phyloP scores from a whole-genome alignment of 2,797 vertebrate species.

The Potorous gilbertii region DNA sequence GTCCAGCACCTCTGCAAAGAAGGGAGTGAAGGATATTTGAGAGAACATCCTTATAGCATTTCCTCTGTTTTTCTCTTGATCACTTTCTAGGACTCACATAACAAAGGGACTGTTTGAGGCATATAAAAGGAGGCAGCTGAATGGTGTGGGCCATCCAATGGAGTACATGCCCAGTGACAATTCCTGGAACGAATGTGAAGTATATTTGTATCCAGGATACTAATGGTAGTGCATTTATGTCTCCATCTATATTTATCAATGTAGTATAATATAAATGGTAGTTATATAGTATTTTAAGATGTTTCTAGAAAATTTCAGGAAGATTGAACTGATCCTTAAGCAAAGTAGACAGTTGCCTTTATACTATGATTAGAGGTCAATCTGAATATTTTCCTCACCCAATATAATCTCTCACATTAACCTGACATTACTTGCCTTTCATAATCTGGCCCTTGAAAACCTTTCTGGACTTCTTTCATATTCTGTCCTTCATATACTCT shows the following conservation, averaged over 20 bases:
- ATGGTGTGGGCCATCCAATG: neutral
- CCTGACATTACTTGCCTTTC: neutral
- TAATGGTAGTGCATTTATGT: neutral
- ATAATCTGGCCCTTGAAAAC: no score
- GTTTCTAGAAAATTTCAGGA: neutral
- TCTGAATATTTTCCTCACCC: neutral
- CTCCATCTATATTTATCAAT: neutral
- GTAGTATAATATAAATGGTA: neutral
- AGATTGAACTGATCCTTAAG: neutral
- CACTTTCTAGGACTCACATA: neutral
- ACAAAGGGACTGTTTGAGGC: neutral
- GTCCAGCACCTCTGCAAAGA: neutral
- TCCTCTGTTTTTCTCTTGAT: slow-evolving; percentile 20
- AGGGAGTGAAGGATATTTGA: neutral
- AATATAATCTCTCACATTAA: neutral
- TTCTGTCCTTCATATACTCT: neutral
- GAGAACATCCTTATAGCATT: neutral
- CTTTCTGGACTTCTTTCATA: neutral
- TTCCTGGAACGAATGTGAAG: neutral
- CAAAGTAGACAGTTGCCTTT: neutral
- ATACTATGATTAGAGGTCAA: neutral
- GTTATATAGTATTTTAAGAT: neutral
- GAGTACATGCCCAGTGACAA: neutral
- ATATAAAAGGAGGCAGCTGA: slow-evolving; percentile 40
- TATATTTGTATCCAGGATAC: neutral